Conservation (phyloP, 2,113 vertebrate genomes). For the Alligator mississippiensis region DNA sequence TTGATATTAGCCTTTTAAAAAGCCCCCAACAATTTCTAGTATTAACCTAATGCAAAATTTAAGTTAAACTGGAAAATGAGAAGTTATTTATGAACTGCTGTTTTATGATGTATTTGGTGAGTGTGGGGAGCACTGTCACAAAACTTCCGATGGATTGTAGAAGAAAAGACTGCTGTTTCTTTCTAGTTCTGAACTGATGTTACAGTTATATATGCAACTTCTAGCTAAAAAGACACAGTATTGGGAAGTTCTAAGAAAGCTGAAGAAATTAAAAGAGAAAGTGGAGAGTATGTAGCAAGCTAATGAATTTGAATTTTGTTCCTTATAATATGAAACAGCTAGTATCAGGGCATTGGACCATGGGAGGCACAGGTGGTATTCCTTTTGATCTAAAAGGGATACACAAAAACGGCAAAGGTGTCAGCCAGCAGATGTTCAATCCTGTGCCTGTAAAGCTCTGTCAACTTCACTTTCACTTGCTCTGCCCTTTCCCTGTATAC, state of each 20-base stretch:
- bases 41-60: too few relatives aligned
- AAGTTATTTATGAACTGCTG: too few relatives aligned
- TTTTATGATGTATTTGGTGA: too few relatives aligned
- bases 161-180: background rate
- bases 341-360: fast-evolving
- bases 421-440: background rate
- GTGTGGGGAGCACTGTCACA: too few relatives aligned
- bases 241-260: background rate
- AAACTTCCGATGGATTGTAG: too few relatives aligned
- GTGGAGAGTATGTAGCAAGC: background rate
- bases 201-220: background rate
- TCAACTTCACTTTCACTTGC: background rate
- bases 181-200: background rate
- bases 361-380: background rate
- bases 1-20: too few relatives aligned
- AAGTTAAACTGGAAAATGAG: too few relatives aligned
- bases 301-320: background rate
- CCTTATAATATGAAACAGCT: background rate
- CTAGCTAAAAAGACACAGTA: background rate
- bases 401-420: background rate
- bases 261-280: background rate
- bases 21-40: too few relatives aligned
- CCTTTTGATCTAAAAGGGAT: background rate
- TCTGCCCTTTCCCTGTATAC: background rate
- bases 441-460: background rate